Evolutionary conservation across 2,797 vertebrate genomes (phyloP).

Genomic region (Pelochelys cantorii): DNA sequence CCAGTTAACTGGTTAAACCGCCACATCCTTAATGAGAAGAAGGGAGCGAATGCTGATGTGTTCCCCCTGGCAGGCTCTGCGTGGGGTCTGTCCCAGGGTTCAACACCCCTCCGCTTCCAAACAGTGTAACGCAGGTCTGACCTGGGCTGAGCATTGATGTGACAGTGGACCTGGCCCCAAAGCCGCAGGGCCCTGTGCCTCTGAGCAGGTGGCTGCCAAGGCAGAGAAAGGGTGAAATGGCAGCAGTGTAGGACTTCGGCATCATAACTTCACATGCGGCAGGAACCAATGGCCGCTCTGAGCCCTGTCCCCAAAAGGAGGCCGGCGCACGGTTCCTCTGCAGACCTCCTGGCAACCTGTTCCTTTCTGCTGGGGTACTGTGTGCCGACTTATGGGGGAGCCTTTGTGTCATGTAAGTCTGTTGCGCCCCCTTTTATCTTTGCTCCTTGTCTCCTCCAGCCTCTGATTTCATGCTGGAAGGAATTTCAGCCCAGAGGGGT

Average conservation of each 20-base stretch:
- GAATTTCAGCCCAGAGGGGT: neutral
- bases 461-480: neutral
- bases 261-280: neutral
- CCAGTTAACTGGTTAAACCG: too few species aligned
- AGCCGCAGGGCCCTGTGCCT: neutral
- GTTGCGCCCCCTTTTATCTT: rapidly evolving
- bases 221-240: neutral
- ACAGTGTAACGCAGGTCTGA: neutral
- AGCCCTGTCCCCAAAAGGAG: neutral
- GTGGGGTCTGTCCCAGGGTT: neutral
- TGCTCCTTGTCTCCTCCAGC: neutral
- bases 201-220: neutral
- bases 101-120: neutral
- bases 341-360: neutral
- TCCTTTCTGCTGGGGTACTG: rapidly evolving
- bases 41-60: neutral
- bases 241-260: neutral
- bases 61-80: neutral
- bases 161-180: neutral
- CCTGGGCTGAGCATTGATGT: neutral
- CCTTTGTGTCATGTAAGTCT: neutral
- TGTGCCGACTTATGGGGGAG: neutral
- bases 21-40: neutral
- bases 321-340: neutral
- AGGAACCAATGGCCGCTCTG: neutral